These are phyloP conservation scores for Zeugodacus cucurbitae DNA, from an alignment of 1,140 invertebrate genomes.

Conservation along the genomic window DNA sequence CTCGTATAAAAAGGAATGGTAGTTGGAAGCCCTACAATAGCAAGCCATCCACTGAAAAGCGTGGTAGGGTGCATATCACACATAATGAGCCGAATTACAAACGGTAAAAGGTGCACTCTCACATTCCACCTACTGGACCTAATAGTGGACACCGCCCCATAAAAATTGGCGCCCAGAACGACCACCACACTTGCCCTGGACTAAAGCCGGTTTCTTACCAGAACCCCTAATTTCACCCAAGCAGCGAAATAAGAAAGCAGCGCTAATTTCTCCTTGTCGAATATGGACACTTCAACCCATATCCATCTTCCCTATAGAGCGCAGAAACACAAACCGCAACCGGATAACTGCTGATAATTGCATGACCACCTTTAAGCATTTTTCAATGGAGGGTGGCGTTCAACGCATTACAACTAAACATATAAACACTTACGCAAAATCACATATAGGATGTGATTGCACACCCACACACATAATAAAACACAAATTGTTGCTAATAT, in stretches of 20 bases:
- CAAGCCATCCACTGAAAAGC: too few relatives aligned
- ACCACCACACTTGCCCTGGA: too few relatives aligned
- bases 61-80: too few relatives aligned
- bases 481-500: neutral
- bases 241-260: neutral
- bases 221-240: too few relatives aligned
- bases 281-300: neutral
- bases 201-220: too few relatives aligned
- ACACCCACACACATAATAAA: neutral
- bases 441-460: neutral
- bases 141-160: too few relatives aligned
- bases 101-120: too few relatives aligned
- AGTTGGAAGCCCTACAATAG: too few relatives aligned
- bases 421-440: neutral
- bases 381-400: slow-evolving; percentile 14
- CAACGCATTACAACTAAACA: neutral
- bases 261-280: neutral
- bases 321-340: neutral
- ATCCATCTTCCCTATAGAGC: neutral
- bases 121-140: too few relatives aligned
- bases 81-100: too few relatives aligned
- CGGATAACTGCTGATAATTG: neutral
- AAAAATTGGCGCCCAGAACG: too few relatives aligned
- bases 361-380: slow-evolving; percentile 26
- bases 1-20: too few relatives aligned